phyloP scores from a whole-genome alignment of 30 jellyfish, hydroid and myxozoan species.

The Hydra vulgaris region DNA sequence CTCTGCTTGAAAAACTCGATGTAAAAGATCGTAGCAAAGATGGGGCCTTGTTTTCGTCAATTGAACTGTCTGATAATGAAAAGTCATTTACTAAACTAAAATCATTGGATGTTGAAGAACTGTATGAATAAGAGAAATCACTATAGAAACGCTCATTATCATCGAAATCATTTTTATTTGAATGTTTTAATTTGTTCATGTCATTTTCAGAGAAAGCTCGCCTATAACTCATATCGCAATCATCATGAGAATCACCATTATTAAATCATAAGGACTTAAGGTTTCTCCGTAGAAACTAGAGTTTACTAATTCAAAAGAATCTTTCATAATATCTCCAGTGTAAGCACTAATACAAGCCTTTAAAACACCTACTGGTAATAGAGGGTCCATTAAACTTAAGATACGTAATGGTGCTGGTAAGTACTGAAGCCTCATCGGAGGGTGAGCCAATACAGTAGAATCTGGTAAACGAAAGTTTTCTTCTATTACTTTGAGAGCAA shows the following conservation, averaged over 20 bases:
- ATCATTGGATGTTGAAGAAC: constrained; percentile 1
- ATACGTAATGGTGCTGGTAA: constrained; percentile 94
- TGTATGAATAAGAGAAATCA: constrained; percentile 26
- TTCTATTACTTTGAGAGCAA: constrained; percentile 56
- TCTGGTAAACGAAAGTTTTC: constrained; percentile 78
- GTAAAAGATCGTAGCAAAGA: constrained; percentile 14
- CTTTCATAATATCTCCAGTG: constrained; percentile 35
- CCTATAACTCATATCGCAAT: background rate
- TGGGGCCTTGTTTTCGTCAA: background rate
- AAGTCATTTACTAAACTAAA: background rate
- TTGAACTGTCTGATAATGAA: background rate
- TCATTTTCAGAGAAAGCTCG: constrained; percentile 8
- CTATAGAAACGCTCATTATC: constrained; percentile 35
- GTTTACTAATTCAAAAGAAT: background rate
- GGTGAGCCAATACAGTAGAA: constrained; percentile 81
- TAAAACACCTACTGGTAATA: constrained; percentile 83
- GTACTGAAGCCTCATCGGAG: constrained; percentile 70
- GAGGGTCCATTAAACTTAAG: constrained; percentile 87
- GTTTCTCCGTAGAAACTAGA: constrained; percentile 25
- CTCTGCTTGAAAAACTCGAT: constrained; percentile 7
- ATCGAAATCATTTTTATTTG: constrained; percentile 1
- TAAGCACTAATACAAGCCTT: constrained; percentile 77
- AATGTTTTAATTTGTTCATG: background rate
- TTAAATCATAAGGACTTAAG: constrained; percentile 73
- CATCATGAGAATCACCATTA: constrained; percentile 38